phyloP scores from a whole-genome alignment of 2,888 invertebrate genomes.

The Agrotis clavis region DNA sequence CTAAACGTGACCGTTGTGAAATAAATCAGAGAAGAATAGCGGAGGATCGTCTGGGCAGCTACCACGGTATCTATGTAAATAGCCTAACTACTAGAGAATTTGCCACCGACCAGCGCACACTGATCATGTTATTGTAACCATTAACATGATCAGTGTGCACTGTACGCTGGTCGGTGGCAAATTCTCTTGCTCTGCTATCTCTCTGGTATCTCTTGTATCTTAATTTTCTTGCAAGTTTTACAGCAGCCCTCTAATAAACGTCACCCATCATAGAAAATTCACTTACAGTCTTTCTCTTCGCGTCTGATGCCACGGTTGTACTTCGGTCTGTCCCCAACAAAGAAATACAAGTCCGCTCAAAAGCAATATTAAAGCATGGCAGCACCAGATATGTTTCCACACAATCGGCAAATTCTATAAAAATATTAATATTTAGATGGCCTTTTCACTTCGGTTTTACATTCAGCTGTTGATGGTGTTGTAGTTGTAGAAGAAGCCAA shows the following conservation, averaged over 20 bases:
- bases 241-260: neutral
- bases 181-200: too few relatives aligned
- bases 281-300: slow-evolving; percentile 47
- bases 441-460: neutral
- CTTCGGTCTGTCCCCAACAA: slow-evolving; percentile 82
- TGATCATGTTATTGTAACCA: too few relatives aligned
- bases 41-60: too few relatives aligned
- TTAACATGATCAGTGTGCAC: too few relatives aligned
- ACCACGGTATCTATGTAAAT: too few relatives aligned
- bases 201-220: neutral
- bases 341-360: slow-evolving; percentile 82
- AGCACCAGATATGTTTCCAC: slow-evolving; percentile 88
- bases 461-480: neutral
- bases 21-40: too few relatives aligned
- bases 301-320: slow-evolving; percentile 84
- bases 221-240: neutral
- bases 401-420: slow-evolving; percentile 77
- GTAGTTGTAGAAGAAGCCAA: neutral
- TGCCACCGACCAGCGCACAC: too few relatives aligned
- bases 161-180: too few relatives aligned
- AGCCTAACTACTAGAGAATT: too few relatives aligned
- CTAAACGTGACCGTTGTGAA: too few relatives aligned
- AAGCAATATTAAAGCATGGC: slow-evolving; percentile 81
- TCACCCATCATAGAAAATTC: neutral
- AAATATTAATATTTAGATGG: neutral